phyloP scores from a whole-genome alignment of 2,888 invertebrate species.

The Mesorhabditis belari region DNA sequence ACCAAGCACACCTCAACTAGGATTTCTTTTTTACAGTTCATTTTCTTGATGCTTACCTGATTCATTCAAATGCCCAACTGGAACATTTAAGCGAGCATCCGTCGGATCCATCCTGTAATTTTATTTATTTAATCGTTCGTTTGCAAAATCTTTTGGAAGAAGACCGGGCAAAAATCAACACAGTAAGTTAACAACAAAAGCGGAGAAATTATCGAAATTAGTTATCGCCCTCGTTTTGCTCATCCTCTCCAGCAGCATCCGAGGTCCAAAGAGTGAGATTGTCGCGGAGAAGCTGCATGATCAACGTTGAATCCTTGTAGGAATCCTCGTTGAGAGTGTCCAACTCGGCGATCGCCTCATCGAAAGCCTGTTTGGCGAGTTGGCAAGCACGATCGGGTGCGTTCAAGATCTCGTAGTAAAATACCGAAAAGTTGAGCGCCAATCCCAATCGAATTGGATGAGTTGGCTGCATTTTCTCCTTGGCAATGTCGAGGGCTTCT shows the following conservation, averaged over 20 bases:
- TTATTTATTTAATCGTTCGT: not conserved
- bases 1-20: constrained; percentile 21
- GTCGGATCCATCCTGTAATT: too few relatives aligned
- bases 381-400: constrained; percentile 96
- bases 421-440: constrained; percentile 98
- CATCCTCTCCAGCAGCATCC: constrained; percentile 69
- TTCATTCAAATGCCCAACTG: too few relatives aligned
- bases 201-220: not conserved
- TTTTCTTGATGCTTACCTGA: too few relatives aligned
- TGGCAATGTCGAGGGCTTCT: constrained; percentile 94
- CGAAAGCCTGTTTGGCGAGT: constrained; percentile 99
- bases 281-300: constrained; percentile 87
- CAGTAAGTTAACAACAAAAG: too few relatives aligned
- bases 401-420: constrained; percentile 99
- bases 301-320: constrained; percentile 99
- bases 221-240: not conserved
- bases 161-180: not conserved
- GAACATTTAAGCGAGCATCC: too few relatives aligned
- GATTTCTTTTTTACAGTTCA: too few relatives aligned
- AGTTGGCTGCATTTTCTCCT: constrained; percentile 96
- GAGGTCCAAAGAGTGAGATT: constrained; percentile 61
- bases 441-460: constrained; percentile 96
- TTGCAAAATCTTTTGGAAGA: not conserved
- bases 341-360: constrained; percentile 98
- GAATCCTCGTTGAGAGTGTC: constrained; percentile 99